Evolutionary conservation across 2,797 vertebrate genomes (phyloP).

Genomic region (Cryptoprocta ferox): DNA sequence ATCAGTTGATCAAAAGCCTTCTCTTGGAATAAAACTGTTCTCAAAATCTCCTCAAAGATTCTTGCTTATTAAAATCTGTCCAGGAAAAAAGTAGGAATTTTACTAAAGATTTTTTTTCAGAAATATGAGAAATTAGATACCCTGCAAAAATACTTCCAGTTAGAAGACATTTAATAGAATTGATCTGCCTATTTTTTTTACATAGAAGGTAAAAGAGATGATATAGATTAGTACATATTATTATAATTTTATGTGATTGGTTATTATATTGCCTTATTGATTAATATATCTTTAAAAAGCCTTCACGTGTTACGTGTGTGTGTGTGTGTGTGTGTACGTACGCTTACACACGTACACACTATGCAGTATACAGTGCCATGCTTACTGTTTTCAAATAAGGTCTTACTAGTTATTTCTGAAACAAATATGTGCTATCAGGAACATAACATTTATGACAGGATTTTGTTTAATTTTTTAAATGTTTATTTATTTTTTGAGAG

Average conservation of each 20-base stretch:
- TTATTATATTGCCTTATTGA: not conserved
- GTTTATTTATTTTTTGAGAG: too few relatives aligned
- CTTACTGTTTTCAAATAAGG: not conserved
- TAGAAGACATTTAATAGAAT: too few relatives aligned
- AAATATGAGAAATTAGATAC: too few relatives aligned
- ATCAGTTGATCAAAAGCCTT: not conserved
- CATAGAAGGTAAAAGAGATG: too few relatives aligned
- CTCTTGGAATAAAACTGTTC: not conserved
- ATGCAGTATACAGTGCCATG: not conserved
- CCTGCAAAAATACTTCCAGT: too few relatives aligned
- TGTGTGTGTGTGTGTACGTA: too few relatives aligned
- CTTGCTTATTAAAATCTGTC: not conserved
- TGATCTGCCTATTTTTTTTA: too few relatives aligned
- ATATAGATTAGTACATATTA: not conserved
- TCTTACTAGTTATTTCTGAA: not conserved
- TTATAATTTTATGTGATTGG: constrained; percentile 17
- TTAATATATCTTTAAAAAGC: not conserved
- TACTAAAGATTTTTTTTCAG: not conserved
- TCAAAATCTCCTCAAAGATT: not conserved
- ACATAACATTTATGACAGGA: not conserved
- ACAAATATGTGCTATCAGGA: not conserved
- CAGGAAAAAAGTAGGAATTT: not conserved
- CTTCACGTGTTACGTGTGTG: not conserved
- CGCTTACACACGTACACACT: not conserved
- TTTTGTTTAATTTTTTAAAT: not conserved